phyloP scores from a whole-genome alignment of 1,140 invertebrate genomes.

The Eciton burchellii region DNA sequence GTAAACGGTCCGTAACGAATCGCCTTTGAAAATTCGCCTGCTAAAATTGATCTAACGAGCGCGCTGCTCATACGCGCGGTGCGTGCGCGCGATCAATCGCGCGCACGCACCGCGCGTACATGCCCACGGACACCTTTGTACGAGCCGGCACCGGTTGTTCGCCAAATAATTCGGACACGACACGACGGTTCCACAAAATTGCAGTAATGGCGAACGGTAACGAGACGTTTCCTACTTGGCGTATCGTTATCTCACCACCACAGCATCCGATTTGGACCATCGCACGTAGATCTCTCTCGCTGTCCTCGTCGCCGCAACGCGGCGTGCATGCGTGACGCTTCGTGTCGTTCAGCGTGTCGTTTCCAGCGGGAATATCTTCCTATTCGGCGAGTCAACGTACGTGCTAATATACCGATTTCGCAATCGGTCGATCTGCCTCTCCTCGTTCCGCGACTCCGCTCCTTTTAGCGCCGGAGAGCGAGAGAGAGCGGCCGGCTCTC shows the following conservation, averaged over 20 bases:
- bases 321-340: conserved; percentile 49
- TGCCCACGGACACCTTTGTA: conserved; percentile 1
- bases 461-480: conserved; percentile 48
- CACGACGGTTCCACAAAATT: conserved; percentile 76
- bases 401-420: conserved; percentile 57
- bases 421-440: conserved; percentile 39
- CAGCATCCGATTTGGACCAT: conserved; percentile 49
- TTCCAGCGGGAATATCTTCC: conserved; percentile 41
- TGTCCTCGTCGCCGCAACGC: not conserved
- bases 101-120: not conserved
- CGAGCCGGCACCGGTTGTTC: conserved; percentile 22
- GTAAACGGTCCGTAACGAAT: not conserved
- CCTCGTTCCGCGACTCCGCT: conserved; percentile 1
- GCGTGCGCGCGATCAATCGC: conserved; percentile 9
- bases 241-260: conserved; percentile 61
- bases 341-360: conserved; percentile 47
- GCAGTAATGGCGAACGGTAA: conserved; percentile 79
- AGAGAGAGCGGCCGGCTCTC: conserved; percentile 25
- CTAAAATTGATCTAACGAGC: conserved; percentile 38
- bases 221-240: conserved; percentile 81
- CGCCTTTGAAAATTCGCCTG: conserved; percentile 4
- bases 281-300: conserved; percentile 7
- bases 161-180: conserved; percentile 60
- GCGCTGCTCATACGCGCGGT: not conserved
- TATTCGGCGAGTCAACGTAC: conserved; percentile 59